Evolutionary conservation across 2,797 vertebrate genomes (phyloP).

Genomic region (Yasuhikotakia modesta): DNA sequence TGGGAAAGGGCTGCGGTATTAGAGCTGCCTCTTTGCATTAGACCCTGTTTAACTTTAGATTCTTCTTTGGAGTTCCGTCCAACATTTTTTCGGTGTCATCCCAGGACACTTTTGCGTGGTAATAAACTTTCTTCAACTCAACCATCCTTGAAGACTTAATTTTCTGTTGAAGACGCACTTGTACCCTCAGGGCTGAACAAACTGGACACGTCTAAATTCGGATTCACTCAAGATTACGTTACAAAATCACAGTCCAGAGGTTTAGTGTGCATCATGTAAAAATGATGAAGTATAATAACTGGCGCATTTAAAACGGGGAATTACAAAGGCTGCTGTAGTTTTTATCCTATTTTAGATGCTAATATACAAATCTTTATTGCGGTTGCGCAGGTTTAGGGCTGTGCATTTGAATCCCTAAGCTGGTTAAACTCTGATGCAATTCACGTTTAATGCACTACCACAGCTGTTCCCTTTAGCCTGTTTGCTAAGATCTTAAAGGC

Average conservation of each 20-base stretch:
- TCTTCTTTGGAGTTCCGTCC: slow-evolving; percentile 4
- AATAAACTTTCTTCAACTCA: slow-evolving; percentile 30
- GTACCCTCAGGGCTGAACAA: slow-evolving; percentile 13
- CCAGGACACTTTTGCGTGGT: slow-evolving; percentile 19
- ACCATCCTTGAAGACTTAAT: slow-evolving; percentile 19
- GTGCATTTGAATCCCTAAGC: neutral
- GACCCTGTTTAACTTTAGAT: slow-evolving; percentile 31
- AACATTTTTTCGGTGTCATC: slow-evolving; percentile 14
- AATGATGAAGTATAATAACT: neutral
- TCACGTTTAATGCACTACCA: no score
- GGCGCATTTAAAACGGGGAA: neutral
- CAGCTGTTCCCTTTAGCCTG: neutral
- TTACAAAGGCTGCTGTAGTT: neutral
- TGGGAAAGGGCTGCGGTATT: slow-evolving; percentile 24
- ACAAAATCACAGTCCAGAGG: neutral
- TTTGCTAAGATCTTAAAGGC: neutral
- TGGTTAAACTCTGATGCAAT: no score
- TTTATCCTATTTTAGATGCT: neutral
- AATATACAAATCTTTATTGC: neutral
- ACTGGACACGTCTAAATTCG: slow-evolving; percentile 4
- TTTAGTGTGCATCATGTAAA: neutral
- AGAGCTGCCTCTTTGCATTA: slow-evolving; percentile 26
- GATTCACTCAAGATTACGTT: slow-evolving; percentile 6
- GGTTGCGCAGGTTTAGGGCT: neutral
- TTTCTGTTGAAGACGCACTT: slow-evolving; percentile 8